phyloP scores from a whole-genome alignment of 2,797 vertebrate genomes.

The Lepus oiostolus region DNA sequence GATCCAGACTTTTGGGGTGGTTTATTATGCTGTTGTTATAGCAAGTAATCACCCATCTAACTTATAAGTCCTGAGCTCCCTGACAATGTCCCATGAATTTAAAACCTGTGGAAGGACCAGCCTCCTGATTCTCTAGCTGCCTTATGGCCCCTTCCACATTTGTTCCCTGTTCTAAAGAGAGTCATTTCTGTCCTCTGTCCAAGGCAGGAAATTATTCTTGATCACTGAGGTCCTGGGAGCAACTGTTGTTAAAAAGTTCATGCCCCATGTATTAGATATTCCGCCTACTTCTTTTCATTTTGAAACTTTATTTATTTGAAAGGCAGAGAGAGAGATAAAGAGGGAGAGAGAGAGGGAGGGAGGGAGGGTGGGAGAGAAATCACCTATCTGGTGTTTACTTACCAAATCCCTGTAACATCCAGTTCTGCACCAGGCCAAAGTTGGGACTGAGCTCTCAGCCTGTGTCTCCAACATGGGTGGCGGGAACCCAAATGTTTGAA shows the following conservation, averaged over 20 bases:
- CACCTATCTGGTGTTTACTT: no score
- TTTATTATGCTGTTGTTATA: background rate
- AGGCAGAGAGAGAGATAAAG: no score
- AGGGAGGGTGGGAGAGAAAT: no score
- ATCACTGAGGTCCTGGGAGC: background rate
- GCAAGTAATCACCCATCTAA: background rate
- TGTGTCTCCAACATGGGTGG: no score
- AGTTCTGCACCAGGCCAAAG: no score
- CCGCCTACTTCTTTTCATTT: background rate
- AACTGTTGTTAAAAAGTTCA: background rate
- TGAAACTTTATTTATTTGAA: no score
- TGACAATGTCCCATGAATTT: background rate
- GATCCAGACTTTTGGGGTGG: background rate
- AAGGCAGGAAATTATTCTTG: background rate
- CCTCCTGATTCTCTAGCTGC: background rate
- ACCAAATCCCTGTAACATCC: no score
- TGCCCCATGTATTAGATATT: background rate
- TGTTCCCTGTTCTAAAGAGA: background rate
- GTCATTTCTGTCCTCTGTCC: background rate
- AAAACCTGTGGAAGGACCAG: background rate
- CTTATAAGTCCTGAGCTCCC: background rate
- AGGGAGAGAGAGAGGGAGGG: no score
- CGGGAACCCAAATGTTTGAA: no score
- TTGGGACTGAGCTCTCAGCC: no score
- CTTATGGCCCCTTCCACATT: background rate